Conservation (phyloP, 1,140 invertebrate species). For the Trachymyrmex septentrionalis region DNA sequence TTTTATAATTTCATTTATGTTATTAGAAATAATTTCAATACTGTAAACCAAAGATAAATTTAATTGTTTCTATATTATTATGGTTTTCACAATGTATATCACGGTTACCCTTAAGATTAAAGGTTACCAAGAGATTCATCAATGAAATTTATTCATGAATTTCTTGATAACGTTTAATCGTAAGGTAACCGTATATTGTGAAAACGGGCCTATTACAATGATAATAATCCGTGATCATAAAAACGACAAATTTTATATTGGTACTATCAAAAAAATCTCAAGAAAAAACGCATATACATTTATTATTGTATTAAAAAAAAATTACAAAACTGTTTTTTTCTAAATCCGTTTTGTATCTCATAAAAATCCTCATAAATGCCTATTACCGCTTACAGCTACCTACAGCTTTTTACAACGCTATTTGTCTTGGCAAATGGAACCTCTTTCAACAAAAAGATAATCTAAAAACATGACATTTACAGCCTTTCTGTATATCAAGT, state of each 20-base stretch:
- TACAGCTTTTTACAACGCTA: constrained; percentile 31
- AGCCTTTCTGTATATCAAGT: constrained; percentile 35
- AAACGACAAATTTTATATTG: neutral
- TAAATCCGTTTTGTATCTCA: constrained; percentile 8
- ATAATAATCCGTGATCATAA: neutral
- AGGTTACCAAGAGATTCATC: too few relatives aligned
- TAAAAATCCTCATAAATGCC: constrained; percentile 38
- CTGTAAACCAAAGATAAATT: neutral
- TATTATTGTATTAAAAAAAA: neutral
- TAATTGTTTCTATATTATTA: neutral
- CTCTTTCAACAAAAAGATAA: constrained; percentile 28
- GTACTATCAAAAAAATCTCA: neutral
- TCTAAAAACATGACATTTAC: constrained; percentile 30
- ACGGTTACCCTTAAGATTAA: too few relatives aligned
- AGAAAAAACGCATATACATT: neutral
- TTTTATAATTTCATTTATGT: neutral
- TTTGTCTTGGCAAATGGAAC: constrained; percentile 6
- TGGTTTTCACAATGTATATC: too few relatives aligned
- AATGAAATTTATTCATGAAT: too few relatives aligned
- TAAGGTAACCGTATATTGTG: too few relatives aligned
- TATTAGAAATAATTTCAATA: neutral
- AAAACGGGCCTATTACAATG: neutral
- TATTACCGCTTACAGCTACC: constrained; percentile 26
- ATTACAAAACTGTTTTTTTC: constrained; percentile 20
- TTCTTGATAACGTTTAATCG: too few relatives aligned